Percentiles rank a stretch among this genome's conserved stretches.
Conservation (phyloP, 2,888 invertebrate genomes). For the Cerceris rybyensis region DNA sequence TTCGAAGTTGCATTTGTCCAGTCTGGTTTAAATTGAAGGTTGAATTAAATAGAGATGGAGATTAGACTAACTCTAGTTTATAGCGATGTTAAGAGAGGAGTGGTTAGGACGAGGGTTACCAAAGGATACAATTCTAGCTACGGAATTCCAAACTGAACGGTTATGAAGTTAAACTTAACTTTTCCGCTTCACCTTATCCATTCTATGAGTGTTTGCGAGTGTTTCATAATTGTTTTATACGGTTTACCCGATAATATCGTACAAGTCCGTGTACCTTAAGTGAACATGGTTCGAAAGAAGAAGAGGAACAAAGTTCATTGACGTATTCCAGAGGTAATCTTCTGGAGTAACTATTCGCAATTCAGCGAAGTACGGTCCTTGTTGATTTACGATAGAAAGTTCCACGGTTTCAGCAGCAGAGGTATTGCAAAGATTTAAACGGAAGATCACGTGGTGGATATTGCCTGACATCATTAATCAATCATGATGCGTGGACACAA, state of each 20-base stretch:
- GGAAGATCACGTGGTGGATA: conserved; percentile 39
- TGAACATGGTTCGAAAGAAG: no score
- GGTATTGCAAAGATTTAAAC: conserved; percentile 53
- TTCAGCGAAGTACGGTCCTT: conserved; percentile 14
- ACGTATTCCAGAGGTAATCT: background rate
- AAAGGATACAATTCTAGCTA: background rate
- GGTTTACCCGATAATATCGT: no score
- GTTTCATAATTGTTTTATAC: no score
- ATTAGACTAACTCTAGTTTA: conserved; percentile 39
- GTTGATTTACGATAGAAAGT: conserved; percentile 63
- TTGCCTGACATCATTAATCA: conserved; percentile 57
- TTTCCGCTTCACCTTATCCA: background rate
- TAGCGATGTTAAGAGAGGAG: conserved; percentile 19
- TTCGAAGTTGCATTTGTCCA: conserved; percentile 18
- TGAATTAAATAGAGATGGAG: conserved; percentile 26
- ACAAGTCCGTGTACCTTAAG: no score
- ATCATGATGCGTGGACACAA: conserved; percentile 41
- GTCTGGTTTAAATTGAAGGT: conserved; percentile 15
- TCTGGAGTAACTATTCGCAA: conserved; percentile 17
- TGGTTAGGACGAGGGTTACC: conserved; percentile 17
- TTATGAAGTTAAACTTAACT: conserved; percentile 6
- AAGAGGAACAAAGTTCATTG: background rate
- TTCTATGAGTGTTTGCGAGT: no score
- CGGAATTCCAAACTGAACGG: conserved; percentile 17
- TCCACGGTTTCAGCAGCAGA: conserved; percentile 25